Evolutionary conservation across 2,797 vertebrate genomes (phyloP).

Genomic region (Gymnodraco acuticeps): DNA sequence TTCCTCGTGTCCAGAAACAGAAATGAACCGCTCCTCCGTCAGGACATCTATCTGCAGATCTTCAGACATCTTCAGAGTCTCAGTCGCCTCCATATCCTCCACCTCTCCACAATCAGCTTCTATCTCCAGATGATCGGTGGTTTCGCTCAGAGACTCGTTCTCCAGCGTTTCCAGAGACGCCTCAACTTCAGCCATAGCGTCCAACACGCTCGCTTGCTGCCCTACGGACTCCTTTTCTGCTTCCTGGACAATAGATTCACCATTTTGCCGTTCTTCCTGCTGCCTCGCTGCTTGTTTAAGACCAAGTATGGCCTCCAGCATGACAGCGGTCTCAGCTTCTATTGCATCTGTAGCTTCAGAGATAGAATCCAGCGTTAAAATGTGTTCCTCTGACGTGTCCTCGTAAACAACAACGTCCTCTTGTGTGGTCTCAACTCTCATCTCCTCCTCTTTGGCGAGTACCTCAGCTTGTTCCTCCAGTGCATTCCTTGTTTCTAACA

Average conservation of each 20-base stretch:
- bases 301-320: constrained; percentile 33
- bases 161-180: constrained; percentile 20
- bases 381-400: neutral
- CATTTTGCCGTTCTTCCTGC: neutral
- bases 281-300: constrained; percentile 23
- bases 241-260: neutral
- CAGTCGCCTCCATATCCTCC: neutral
- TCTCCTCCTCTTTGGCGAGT: neutral
- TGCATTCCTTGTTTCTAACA: constrained; percentile 9
- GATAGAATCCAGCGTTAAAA: constrained; percentile 8
- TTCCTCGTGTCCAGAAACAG: neutral
- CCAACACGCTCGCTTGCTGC: neutral
- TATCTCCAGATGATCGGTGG: constrained; percentile 16
- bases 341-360: constrained; percentile 30
- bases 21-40: constrained; percentile 43
- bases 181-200: constrained; percentile 43
- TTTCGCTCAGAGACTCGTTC: constrained; percentile 17
- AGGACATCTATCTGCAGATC: constrained; percentile 23
- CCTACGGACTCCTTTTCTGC: neutral
- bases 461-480: constrained; percentile 31
- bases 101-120: constrained; percentile 21
- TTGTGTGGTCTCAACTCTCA: neutral
- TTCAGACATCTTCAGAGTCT: constrained; percentile 13
- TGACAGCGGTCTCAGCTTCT: neutral
- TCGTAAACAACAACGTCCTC: neutral